Conservation (phyloP, 2,113 vertebrate genomes). For the Marcusenius ussheri region DNA sequence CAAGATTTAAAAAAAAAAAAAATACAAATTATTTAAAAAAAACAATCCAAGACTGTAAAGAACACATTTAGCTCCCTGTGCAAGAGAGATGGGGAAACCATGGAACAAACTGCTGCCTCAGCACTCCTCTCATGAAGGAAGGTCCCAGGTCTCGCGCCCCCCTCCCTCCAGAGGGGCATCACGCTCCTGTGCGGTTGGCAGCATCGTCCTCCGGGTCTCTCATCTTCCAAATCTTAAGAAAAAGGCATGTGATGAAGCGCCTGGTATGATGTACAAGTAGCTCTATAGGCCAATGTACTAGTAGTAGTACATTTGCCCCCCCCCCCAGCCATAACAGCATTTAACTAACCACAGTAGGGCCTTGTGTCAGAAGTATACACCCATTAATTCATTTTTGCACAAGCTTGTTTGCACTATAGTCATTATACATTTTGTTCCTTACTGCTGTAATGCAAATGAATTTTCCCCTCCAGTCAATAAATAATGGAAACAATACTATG, state of each 20-base stretch:
- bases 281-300: background rate
- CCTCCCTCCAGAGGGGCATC: background rate
- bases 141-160: background rate
- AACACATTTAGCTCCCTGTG: background rate
- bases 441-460: background rate
- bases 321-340: background rate
- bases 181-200: conserved; percentile 72
- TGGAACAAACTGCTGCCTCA: background rate
- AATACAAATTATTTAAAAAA: background rate
- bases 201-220: conserved; percentile 60
- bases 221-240: conserved; percentile 87
- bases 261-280: background rate
- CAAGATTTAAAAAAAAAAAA: background rate
- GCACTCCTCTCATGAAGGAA: background rate
- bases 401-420: background rate
- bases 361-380: background rate
- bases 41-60: background rate
- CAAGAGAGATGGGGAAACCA: background rate
- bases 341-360: background rate
- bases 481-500: background rate
- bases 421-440: background rate
- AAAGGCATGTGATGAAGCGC: background rate
- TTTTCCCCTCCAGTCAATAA: background rate
- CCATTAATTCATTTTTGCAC: background rate
- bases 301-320: background rate